Evolutionary conservation across 2,113 vertebrate genomes (phyloP).

Genomic region (Alligator sinensis): DNA sequence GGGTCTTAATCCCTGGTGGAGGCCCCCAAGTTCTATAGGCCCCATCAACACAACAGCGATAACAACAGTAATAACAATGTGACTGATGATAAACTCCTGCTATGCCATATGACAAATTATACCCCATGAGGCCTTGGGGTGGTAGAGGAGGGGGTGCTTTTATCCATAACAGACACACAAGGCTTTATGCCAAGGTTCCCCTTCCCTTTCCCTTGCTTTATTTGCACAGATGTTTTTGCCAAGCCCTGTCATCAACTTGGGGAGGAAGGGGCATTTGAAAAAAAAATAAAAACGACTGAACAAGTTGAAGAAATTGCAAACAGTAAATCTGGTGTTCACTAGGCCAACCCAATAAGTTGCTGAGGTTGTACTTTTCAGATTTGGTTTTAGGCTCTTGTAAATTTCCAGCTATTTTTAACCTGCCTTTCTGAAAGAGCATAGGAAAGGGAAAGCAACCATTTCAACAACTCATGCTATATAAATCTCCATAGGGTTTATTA

Average conservation of each 20-base stretch:
- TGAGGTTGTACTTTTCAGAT: constrained; percentile 73
- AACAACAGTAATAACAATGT: neutral
- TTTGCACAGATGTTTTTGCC: constrained; percentile 74
- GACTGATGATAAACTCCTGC: neutral
- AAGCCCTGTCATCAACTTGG: constrained; percentile 64
- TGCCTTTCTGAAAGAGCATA: constrained; percentile 47
- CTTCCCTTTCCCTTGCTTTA: constrained; percentile 48
- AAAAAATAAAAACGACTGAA: constrained; percentile 49
- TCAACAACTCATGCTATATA: constrained; percentile 62
- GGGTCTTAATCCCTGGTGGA: rapidly evolving
- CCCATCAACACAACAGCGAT: neutral
- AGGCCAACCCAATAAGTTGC: constrained; percentile 33
- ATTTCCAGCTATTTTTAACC: constrained; percentile 75
- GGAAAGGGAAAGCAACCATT: constrained; percentile 66
- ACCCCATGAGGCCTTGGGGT: neutral
- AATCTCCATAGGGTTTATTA: constrained; percentile 61
- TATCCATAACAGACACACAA: constrained; percentile 17
- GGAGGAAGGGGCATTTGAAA: constrained; percentile 21
- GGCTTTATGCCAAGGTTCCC: constrained; percentile 12
- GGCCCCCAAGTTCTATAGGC: neutral
- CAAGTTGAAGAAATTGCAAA: constrained; percentile 74
- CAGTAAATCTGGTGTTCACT: constrained; percentile 52
- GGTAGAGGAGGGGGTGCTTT: neutral
- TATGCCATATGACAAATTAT: neutral
- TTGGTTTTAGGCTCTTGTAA: constrained; percentile 64